phyloP scores from a whole-genome alignment of 2,888 invertebrate species.

The Hermaeophaga mercurialis region DNA sequence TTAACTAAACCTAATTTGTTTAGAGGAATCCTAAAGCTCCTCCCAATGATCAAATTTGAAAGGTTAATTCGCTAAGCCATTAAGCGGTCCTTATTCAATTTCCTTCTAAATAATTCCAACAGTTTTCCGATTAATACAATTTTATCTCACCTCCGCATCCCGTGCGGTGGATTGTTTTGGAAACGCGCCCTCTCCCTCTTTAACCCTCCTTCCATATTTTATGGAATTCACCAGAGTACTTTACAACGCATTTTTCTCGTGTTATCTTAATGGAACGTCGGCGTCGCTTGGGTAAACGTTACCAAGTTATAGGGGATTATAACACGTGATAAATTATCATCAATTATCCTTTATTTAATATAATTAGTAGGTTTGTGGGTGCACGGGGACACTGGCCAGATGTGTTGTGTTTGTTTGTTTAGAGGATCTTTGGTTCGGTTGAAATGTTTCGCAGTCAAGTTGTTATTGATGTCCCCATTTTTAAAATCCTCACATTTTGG shows the following conservation, averaged over 20 bases:
- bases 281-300: not conserved
- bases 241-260: not conserved
- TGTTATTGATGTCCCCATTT: no score
- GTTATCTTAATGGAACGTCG: slow-evolving; percentile 1
- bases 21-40: no score
- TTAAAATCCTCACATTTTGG: no score
- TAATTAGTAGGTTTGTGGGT: no score
- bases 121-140: not conserved
- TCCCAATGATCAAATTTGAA: no score
- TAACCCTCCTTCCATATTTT: not conserved
- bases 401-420: no score
- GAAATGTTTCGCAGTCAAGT: no score
- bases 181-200: not conserved
- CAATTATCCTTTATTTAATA: not conserved
- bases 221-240: not conserved
- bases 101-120: not conserved
- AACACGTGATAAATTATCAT: not conserved
- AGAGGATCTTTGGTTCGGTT: no score
- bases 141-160: not conserved
- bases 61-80: not conserved
- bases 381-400: no score
- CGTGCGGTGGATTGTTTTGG: not conserved
- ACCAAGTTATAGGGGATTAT: not conserved
- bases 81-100: not conserved
- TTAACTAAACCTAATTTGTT: no score